Conservation (phyloP, 2,797 vertebrate genomes). For the Falco concolor region DNA sequence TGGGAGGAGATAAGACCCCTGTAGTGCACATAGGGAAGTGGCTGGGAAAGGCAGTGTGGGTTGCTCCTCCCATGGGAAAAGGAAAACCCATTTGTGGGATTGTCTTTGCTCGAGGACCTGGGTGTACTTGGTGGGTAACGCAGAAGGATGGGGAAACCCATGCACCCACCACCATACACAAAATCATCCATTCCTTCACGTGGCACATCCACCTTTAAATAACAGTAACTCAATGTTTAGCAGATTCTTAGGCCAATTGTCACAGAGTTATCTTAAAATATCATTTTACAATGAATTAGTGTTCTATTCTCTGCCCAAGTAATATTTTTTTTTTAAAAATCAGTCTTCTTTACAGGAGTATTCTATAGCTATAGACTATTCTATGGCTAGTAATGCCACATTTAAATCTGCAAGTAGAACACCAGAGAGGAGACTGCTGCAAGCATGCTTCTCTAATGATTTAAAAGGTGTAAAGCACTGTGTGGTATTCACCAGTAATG, state of each 20-base stretch:
- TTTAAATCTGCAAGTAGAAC: neutral
- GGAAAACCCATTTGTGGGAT: neutral
- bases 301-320: neutral
- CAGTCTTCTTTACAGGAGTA: neutral
- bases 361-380: neutral
- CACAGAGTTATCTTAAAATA: neutral
- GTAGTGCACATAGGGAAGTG: too few species aligned
- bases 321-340: neutral
- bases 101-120: neutral
- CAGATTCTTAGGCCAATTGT: neutral
- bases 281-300: neutral
- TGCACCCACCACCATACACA: neutral
- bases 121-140: neutral
- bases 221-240: neutral
- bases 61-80: neutral
- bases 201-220: neutral
- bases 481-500: neutral
- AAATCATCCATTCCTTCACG: neutral
- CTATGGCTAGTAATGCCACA: neutral
- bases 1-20: too few species aligned
- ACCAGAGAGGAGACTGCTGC: neutral
- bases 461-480: neutral
- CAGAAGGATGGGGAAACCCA: neutral
- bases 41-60: neutral
- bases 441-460: neutral